These are phyloP conservation scores for Nannobrachium achirus DNA, from an alignment of 2,113 vertebrate species.

Conservation along the genomic window DNA sequence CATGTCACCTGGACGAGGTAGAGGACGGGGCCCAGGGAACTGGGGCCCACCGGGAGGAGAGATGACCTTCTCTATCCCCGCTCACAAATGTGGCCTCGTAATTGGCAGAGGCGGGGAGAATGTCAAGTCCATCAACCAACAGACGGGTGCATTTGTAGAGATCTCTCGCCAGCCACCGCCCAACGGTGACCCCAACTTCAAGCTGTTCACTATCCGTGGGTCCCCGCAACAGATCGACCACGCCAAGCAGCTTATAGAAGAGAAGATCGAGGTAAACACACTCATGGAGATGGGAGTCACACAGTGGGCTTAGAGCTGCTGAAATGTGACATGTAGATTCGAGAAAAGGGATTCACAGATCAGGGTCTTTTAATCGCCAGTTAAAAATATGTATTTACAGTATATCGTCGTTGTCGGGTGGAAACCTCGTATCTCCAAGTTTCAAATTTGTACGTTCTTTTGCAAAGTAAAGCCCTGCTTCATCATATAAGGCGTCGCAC, in stretches of 20 bases:
- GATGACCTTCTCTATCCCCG: slow-evolving; percentile 93
- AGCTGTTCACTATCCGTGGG: slow-evolving; percentile 90
- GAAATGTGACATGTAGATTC: no score
- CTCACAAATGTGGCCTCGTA: slow-evolving; percentile 93
- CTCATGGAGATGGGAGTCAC: neutral
- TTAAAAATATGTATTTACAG: no score
- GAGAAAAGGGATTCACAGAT: no score
- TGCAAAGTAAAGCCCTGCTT: no score
- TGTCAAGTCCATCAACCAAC: slow-evolving; percentile 93
- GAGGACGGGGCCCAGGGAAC: slow-evolving; percentile 86
- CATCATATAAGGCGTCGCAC: no score
- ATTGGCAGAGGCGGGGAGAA: slow-evolving; percentile 93
- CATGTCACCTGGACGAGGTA: slow-evolving; percentile 86
- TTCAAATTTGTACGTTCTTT: no score
- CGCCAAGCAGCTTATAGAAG: slow-evolving; percentile 93
- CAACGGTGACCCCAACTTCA: slow-evolving; percentile 92
- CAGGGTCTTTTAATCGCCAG: no score
- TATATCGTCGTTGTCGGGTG: no score
- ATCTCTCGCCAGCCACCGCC: slow-evolving; percentile 90
- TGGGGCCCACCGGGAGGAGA: slow-evolving; percentile 92
- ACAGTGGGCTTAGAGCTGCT: no score
- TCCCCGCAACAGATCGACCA: slow-evolving; percentile 92
- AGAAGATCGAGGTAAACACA: slow-evolving; percentile 88
- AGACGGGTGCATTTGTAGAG: slow-evolving; percentile 92
- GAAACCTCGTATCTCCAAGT: no score